phyloP scores from a whole-genome alignment of 2,797 vertebrate genomes.

The Pangasius macronema region DNA sequence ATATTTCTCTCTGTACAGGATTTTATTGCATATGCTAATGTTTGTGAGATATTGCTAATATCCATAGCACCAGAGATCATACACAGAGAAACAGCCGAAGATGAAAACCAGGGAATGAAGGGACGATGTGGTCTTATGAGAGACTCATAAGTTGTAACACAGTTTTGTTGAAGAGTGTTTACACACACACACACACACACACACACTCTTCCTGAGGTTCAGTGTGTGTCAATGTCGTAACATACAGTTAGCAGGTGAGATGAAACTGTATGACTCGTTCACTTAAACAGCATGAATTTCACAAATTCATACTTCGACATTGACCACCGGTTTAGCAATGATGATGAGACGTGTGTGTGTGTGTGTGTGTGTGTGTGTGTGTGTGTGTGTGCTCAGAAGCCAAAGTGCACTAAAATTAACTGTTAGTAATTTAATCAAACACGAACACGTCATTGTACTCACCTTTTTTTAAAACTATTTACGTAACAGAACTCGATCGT shows the following conservation, averaged over 20 bases:
- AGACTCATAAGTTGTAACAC: slow-evolving; percentile 42
- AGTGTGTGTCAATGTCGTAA: slow-evolving; percentile 42
- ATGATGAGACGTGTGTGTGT: slow-evolving; percentile 42
- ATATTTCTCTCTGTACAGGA: not conserved
- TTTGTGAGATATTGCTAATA: not conserved
- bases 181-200: slow-evolving; percentile 17
- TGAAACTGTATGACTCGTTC: slow-evolving; percentile 53
- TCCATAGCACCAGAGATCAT: slow-evolving; percentile 34
- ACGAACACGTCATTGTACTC: not conserved
- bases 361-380: slow-evolving; percentile 31
- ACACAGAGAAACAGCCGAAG: not conserved
- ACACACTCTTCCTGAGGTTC: slow-evolving; percentile 19
- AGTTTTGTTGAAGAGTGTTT: slow-evolving; percentile 20
- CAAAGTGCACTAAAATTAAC: slow-evolving; percentile 9
- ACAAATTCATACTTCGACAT: slow-evolving; percentile 56
- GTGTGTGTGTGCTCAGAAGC: slow-evolving; percentile 24
- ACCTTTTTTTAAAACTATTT: not conserved
- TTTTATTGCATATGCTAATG: slow-evolving; percentile 6
- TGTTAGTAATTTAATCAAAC: not conserved
- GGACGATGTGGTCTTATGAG: slow-evolving; percentile 49
- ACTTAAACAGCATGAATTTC: slow-evolving; percentile 28
- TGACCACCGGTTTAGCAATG: slow-evolving; percentile 49
- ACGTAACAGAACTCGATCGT: not conserved
- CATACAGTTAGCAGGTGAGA: slow-evolving; percentile 46
- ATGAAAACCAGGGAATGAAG: slow-evolving; percentile 38